Evolutionary conservation across 2,888 invertebrate species (phyloP).

Genomic region (Pandemis heparana): DNA sequence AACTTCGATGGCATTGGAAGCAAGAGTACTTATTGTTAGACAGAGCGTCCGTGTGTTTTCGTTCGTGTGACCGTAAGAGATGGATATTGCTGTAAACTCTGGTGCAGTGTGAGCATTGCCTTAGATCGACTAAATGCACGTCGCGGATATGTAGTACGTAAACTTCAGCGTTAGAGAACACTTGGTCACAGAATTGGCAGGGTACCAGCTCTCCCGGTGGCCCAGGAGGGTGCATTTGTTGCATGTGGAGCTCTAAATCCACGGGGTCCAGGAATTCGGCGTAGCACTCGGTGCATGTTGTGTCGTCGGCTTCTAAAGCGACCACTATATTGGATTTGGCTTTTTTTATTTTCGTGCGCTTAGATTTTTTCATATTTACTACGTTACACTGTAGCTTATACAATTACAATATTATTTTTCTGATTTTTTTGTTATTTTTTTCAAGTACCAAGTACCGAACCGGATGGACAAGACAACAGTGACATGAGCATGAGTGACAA

Average conservation of each 20-base stretch:
- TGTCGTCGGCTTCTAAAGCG: slow-evolving; percentile 53
- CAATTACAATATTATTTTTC: not conserved
- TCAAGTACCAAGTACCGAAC: no score
- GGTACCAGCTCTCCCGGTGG: slow-evolving; percentile 21
- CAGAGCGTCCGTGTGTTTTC: slow-evolving; percentile 53
- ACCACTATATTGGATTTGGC: not conserved
- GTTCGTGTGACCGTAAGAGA: slow-evolving; percentile 54
- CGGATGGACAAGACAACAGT: no score
- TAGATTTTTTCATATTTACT: slow-evolving; percentile 19
- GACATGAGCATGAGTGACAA: no score
- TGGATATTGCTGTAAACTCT: slow-evolving; percentile 56
- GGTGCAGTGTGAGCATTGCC: slow-evolving; percentile 61
- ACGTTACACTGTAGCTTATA: no score
- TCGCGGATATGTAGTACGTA: slow-evolving; percentile 65
- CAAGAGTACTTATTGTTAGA: slow-evolving; percentile 53
- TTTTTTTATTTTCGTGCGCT: not conserved
- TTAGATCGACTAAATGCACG: slow-evolving; percentile 56
- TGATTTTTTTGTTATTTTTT: not conserved
- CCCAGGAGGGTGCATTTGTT: slow-evolving; percentile 60
- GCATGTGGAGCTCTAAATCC: slow-evolving; percentile 64
- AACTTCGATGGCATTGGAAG: slow-evolving; percentile 60
- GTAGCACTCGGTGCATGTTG: slow-evolving; percentile 61
- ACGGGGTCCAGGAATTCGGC: slow-evolving; percentile 72
- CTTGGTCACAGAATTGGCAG: slow-evolving; percentile 63
- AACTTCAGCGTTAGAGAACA: slow-evolving; percentile 52